Percentiles rank a stretch among this genome's conserved stretches.
These are phyloP conservation scores for Propithecus deckenii DNA, from an alignment of 2,797 vertebrate species.

Conservation along the genomic window DNA sequence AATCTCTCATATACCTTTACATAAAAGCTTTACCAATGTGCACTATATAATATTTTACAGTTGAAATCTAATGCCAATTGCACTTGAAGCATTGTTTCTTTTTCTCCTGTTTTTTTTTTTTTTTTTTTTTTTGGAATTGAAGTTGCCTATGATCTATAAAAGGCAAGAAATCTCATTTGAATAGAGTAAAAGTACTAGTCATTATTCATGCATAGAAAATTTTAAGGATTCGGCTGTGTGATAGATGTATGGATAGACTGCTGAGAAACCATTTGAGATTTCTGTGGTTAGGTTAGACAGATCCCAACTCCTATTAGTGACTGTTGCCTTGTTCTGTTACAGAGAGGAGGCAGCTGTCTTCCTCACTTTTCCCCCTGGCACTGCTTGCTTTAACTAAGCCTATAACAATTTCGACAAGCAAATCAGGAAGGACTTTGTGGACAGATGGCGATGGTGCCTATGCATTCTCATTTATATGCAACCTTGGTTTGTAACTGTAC, in stretches of 20 bases:
- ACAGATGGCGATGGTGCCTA: conserved; percentile 80
- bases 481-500: conserved; percentile 60
- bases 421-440: conserved; percentile 74
- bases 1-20: not conserved
- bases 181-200: conserved; percentile 49
- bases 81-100: not conserved
- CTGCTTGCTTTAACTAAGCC: conserved; percentile 68
- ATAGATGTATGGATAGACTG: conserved; percentile 40
- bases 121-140: not conserved
- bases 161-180: conserved; percentile 59
- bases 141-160: conserved; percentile 49
- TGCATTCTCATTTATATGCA: conserved; percentile 78
- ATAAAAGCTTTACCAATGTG: not conserved
- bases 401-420: conserved; percentile 53
- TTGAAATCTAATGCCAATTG: not conserved
- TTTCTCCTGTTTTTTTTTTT: not conserved
- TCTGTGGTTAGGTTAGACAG: conserved; percentile 59
- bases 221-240: conserved; percentile 52
- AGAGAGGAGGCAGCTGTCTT: conserved; percentile 58
- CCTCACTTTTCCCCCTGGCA: not conserved
- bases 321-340: conserved; percentile 40
- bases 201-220: conserved; percentile 48
- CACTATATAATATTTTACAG: not conserved
- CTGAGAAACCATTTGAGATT: conserved; percentile 49
- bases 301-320: conserved; percentile 57